Conservation (phyloP, 92 coral and sea anemone species). For the Palythoa grandis region DNA sequence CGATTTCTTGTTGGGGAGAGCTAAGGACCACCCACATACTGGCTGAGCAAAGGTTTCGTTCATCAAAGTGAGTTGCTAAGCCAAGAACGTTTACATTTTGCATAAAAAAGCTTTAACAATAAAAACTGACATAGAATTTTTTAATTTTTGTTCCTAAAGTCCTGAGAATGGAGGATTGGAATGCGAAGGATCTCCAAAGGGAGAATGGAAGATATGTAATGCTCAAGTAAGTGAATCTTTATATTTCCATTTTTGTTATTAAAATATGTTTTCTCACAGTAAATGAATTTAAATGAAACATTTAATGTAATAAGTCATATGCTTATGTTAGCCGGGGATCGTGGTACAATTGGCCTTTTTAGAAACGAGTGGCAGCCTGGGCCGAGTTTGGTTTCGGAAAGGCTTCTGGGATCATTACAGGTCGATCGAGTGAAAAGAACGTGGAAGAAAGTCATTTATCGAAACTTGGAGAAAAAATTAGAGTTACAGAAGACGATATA, state of each 20-base stretch:
- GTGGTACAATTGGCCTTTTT: too few relatives aligned
- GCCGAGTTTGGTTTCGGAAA: too few relatives aligned
- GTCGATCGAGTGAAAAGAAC: too few relatives aligned
- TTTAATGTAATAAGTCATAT: background rate
- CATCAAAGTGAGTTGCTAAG: background rate
- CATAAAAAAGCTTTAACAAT: background rate
- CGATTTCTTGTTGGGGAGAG: too few relatives aligned
- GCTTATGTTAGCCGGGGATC: background rate
- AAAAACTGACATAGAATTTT: background rate
- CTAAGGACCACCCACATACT: too few relatives aligned
- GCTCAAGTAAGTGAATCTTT: constrained; percentile 60
- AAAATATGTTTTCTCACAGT: background rate
- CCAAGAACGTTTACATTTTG: background rate
- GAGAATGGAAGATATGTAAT: constrained; percentile 81
- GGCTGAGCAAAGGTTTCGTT: too few relatives aligned
- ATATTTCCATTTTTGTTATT: background rate
- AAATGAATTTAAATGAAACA: background rate
- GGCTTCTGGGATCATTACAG: too few relatives aligned
- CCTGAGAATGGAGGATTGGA: constrained; percentile 77
- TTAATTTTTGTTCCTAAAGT: constrained; percentile 28
- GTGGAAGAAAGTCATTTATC: too few relatives aligned
- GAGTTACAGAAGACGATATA: too few relatives aligned
- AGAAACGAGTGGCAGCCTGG: too few relatives aligned
- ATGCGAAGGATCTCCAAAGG: constrained; percentile 71
- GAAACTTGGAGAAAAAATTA: too few relatives aligned